phyloP scores from a whole-genome alignment of 2,113 vertebrate genomes.

The Felis catus region F.catus_Fca126_mat1.0 CM031411.1:4207501-4208000 shows the following conservation, averaged over 20 bases:
- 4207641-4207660: too few species aligned
- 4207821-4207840: not conserved
- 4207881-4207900: not conserved
- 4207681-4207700: too few species aligned
- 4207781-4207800: not conserved
- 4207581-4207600: too few species aligned
- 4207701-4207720: too few species aligned
- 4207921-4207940: constrained; percentile 17
- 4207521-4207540: fast-evolving
- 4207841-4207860: not conserved
- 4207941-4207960: constrained; percentile 39
- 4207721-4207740: too few species aligned
- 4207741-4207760: not conserved
- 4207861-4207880: constrained; percentile 27
- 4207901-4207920: not conserved
- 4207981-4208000: constrained; percentile 57
- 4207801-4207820: not conserved
- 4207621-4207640: too few species aligned
- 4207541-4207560: not conserved
- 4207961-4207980: not conserved
- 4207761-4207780: constrained; percentile 27
- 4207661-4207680: too few species aligned
- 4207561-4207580: too few species aligned
- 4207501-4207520: not conserved
- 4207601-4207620: too few species aligned